Base-by-base conservation (phyloP, 2,888 invertebrate species). In the Watsonalla cultraria region DNA sequence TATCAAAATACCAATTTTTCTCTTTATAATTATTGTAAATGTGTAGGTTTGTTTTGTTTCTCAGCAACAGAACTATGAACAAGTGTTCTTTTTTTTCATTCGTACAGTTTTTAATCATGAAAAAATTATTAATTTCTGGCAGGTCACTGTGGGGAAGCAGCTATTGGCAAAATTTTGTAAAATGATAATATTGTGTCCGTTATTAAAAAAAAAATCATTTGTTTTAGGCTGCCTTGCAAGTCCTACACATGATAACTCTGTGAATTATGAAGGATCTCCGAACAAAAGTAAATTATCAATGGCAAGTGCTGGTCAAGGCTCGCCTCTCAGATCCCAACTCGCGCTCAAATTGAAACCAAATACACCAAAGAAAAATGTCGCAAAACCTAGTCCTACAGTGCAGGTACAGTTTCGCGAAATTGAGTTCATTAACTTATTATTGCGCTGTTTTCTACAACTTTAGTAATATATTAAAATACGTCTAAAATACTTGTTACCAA, bases 281-380 rank as follows among this genome's bases (percentile, higher is more conserved):
- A 89, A 84, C 65, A 90, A 86, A 78, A 86, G 73, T 73, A 87
- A 91, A 91, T 70, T 90, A 55, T 74, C 85, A 53, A 84, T 91
- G 80, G 85, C 92, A 13, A 90, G 91, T 71, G 93, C 93, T 56
- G 94, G 95, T 42, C 94, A 95, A 77, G 95, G 95, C 35, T 95
- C 95, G 11, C 95, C 95, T 5, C 86, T 95, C 53, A 91, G 95
- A 66, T 94, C 94, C 53, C 94, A 94, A 78, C 85, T 95, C 66
- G 94, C 94, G 53, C 85, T 95, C 66, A 94, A 94, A 84, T 83
- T 94, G 59, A 93, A 93, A 84, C 90, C 92, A 61, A 91, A 92
- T 64, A 90, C 92, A 66, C 92, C 93, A 33, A 91, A 91, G 68
- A 91, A 91, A 68, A 72, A 74, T 54, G 79, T 74, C 49, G 82